A percentile compares a stretch with the other conserved stretches of the same genome.
Conservation (phyloP, 2,797 vertebrate genomes). For the Phataginus tricuspis region DNA sequence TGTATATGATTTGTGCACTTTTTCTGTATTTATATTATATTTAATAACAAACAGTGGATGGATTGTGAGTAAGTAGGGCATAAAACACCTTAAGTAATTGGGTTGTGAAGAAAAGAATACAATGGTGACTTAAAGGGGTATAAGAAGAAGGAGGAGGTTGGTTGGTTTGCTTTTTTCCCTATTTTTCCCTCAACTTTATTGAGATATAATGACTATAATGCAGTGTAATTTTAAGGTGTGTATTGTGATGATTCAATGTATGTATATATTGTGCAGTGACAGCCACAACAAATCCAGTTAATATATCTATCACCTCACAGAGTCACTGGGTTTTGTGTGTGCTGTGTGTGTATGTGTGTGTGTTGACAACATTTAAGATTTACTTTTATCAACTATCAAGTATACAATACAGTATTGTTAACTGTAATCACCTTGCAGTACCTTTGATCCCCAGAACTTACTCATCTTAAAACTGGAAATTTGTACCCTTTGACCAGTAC, state of each 20-base stretch:
- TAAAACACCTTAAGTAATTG: background rate
- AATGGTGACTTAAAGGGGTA: background rate
- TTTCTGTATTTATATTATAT: background rate
- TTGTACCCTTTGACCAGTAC: background rate
- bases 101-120: background rate
- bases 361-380: background rate
- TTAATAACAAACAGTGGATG: background rate
- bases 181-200: background rate
- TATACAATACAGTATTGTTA: background rate
- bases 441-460: background rate
- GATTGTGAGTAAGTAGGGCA: background rate
- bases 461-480: background rate
- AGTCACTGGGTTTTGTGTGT: background rate
- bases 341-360: background rate
- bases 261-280: background rate
- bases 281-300: background rate
- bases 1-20: background rate
- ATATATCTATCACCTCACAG: background rate
- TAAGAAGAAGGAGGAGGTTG: background rate
- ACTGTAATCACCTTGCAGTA: background rate
- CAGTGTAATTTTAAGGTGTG: background rate
- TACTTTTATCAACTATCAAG: background rate
- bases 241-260: background rate
- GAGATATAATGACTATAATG: background rate
- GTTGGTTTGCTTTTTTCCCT: background rate